Evolutionary conservation across 2,888 invertebrate species (phyloP).

Genomic region (Microctonus aethiopoides): DNA sequence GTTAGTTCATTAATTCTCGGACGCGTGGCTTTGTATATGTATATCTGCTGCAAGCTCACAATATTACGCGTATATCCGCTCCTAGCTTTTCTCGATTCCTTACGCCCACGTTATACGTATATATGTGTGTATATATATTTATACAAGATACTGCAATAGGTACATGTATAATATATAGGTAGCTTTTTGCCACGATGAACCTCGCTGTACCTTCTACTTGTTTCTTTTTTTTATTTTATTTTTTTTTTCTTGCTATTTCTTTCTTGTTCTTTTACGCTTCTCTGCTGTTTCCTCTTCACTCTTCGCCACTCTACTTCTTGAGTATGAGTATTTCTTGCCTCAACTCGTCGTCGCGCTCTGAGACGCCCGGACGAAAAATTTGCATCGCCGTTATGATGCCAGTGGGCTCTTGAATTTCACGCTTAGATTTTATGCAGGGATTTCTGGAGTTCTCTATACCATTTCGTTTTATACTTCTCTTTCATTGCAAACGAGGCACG

Average conservation of each 20-base stretch:
- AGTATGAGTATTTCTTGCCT: background rate
- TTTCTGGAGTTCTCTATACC: background rate
- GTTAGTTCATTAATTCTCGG: constrained; percentile 62
- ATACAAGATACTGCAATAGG: no score
- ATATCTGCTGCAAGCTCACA: constrained; percentile 31
- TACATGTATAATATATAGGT: background rate
- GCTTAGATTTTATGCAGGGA: background rate
- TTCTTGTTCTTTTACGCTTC: background rate
- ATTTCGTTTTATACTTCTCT: background rate
- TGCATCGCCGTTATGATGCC: constrained; percentile 23
- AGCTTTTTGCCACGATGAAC: background rate
- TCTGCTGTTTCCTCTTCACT: background rate
- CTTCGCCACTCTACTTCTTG: background rate
- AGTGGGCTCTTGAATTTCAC: constrained; percentile 4
- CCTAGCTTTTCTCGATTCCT: constrained; percentile 9
- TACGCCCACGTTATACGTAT: background rate
- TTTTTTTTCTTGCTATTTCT: background rate
- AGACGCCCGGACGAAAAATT: constrained; percentile 23
- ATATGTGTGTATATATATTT: no score
- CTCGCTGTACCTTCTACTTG: background rate
- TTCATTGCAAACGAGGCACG: background rate
- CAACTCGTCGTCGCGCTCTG: constrained; percentile 17
- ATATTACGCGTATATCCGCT: constrained; percentile 46
- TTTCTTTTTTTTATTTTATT: background rate
- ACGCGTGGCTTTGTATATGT: constrained; percentile 41